These are phyloP conservation scores for Aphaenogaster ashmeadi DNA, from an alignment of 1,140 invertebrate genomes.

Conservation along the genomic window DNA sequence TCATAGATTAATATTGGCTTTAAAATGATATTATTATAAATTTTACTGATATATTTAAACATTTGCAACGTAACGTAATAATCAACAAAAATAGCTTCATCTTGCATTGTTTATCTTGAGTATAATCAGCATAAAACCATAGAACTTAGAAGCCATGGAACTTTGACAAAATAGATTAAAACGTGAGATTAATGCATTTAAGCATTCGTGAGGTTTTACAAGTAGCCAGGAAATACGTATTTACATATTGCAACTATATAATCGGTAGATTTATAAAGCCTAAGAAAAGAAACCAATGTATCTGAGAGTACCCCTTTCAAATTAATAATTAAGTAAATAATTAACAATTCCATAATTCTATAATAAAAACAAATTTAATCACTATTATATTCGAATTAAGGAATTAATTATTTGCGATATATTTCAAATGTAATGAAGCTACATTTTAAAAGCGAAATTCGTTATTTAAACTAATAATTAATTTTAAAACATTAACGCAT, in stretches of 20 bases:
- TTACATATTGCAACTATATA: conserved; percentile 15
- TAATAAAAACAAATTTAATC: background rate
- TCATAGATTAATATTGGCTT: no score
- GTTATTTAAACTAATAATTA: background rate
- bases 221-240: background rate
- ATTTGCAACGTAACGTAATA: background rate
- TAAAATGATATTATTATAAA: background rate
- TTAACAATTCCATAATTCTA: background rate
- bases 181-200: conserved; percentile 8
- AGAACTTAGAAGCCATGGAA: background rate
- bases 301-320: background rate
- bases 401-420: background rate
- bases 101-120: background rate
- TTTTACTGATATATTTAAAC: background rate
- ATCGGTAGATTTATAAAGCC: background rate
- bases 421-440: background rate
- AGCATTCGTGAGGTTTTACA: conserved; percentile 9
- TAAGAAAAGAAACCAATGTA: background rate
- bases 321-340: conserved; percentile 13
- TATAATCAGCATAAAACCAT: background rate
- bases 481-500: background rate
- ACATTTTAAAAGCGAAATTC: background rate
- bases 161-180: background rate
- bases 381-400: background rate
- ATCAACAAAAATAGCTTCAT: background rate